Evolutionary conservation across 2,113 vertebrate genomes (phyloP).

Genomic region (Lepus americanus): DNA sequence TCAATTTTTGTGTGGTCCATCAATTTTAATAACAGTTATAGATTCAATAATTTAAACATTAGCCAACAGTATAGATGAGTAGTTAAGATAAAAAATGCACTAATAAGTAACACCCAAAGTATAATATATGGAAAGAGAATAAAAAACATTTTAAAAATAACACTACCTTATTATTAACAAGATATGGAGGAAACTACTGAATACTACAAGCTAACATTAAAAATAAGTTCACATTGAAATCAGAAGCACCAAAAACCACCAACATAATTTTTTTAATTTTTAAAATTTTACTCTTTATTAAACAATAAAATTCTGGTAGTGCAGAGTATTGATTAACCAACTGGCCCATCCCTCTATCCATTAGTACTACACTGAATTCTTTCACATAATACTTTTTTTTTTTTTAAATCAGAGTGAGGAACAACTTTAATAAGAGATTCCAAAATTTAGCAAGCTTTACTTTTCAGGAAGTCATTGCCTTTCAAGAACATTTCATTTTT

Average conservation of each 20-base stretch:
- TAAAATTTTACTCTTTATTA: constrained; percentile 52
- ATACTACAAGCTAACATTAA: background rate
- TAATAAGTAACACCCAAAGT: background rate
- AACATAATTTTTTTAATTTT: constrained; percentile 25
- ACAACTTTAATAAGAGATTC: background rate
- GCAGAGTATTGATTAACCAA: background rate
- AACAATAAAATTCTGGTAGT: constrained; percentile 38
- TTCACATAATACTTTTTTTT: background rate
- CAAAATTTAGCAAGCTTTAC: constrained; percentile 21
- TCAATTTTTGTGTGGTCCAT: background rate
- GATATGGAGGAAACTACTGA: background rate
- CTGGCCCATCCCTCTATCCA: background rate
- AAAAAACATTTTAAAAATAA: constrained; percentile 23
- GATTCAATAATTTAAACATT: background rate
- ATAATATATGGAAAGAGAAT: background rate
- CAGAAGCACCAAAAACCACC: constrained; percentile 18
- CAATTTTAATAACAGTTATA: constrained; percentile 30
- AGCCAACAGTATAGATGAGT: background rate
- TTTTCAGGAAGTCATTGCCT: constrained; percentile 1
- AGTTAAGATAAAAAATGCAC: background rate
- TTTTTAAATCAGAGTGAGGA: background rate
- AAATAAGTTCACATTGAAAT: constrained; percentile 32
- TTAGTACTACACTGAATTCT: background rate
- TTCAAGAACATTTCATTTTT: constrained; percentile 41
- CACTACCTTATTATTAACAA: background rate